These are phyloP conservation scores for Agapornis canus DNA, from an alignment of 2,797 vertebrate genomes.

Conservation along the genomic window DNA sequence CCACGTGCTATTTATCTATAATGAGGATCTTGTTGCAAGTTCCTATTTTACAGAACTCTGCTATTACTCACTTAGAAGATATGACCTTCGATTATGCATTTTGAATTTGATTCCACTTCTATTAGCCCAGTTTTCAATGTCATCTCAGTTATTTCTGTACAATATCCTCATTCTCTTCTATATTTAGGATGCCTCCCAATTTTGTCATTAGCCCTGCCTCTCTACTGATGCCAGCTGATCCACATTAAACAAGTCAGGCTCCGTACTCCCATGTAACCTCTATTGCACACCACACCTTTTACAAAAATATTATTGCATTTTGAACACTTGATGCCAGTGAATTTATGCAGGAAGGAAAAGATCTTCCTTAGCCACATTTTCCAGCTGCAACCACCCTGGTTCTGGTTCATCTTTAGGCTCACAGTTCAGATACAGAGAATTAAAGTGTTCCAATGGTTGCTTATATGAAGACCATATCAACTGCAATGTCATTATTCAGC, in stretches of 20 bases:
- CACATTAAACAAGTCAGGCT: background rate
- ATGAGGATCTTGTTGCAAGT: constrained; percentile 18
- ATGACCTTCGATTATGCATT: constrained; percentile 9
- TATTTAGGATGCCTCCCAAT: constrained; percentile 25
- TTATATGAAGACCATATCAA: background rate
- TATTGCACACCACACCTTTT: background rate
- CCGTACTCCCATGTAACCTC: background rate
- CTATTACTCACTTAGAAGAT: background rate
- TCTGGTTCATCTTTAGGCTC: background rate
- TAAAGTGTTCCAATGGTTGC: background rate
- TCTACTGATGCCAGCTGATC: background rate
- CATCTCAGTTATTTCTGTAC: constrained; percentile 15
- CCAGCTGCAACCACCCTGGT: background rate
- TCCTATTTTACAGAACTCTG: background rate
- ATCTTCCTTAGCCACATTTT: background rate
- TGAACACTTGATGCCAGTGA: background rate
- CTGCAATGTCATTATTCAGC: background rate
- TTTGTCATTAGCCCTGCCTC: background rate
- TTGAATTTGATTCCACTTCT: background rate
- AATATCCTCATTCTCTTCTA: constrained; percentile 1
- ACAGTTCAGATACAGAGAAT: background rate
- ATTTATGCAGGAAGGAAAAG: background rate
- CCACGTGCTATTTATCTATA: background rate
- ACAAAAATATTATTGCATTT: background rate
- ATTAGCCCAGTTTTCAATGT: background rate